Evolutionary conservation across 2,888 invertebrate species (phyloP).

Genomic region (Sabellastarte sp.): DNA sequence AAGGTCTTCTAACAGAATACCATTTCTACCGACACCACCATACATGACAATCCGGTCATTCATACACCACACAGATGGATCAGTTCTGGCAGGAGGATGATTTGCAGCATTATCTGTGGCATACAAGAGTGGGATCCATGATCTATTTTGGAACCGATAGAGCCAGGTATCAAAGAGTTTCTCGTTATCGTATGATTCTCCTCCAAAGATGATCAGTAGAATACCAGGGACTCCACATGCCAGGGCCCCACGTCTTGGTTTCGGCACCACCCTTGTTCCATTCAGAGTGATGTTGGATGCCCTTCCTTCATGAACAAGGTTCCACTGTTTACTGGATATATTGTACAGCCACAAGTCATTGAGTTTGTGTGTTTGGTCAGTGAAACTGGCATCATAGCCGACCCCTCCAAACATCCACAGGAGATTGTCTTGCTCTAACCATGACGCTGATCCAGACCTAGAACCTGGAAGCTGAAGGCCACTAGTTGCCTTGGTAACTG

Average conservation of each 20-base stretch:
- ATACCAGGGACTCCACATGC: background rate
- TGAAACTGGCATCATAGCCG: background rate
- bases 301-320: background rate
- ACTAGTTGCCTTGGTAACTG: background rate
- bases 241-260: background rate
- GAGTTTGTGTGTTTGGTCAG: background rate
- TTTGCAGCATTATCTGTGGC: background rate
- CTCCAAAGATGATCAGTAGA: background rate
- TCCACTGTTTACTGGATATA: background rate
- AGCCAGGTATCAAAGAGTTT: background rate
- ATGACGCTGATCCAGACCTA: background rate
- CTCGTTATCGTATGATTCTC: background rate
- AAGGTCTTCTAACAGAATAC: background rate
- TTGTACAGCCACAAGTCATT: background rate
- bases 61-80: background rate
- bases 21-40: background rate
- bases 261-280: background rate
- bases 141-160: background rate
- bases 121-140: background rate
- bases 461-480: background rate
- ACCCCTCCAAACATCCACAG: background rate
- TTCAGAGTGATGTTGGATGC: background rate
- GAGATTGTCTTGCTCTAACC: background rate
- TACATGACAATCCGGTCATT: background rate
- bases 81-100: background rate